phyloP scores from a whole-genome alignment of 2,113 vertebrate species.

The Dunckerocampus dactyliophorus region DNA sequence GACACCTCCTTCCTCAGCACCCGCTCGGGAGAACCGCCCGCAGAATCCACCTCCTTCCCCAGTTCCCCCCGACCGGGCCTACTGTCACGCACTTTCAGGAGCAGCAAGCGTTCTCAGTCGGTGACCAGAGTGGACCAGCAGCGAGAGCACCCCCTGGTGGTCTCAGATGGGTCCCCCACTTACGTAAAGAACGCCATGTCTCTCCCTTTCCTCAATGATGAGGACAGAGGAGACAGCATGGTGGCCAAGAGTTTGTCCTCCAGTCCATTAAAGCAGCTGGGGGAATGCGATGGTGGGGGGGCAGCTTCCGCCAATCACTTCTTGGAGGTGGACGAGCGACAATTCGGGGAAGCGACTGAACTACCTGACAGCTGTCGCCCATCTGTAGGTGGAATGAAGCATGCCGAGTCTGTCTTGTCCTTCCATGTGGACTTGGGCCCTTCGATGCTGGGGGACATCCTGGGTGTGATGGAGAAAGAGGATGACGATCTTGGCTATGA shows the following conservation, averaged over 20 bases:
- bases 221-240: conserved; percentile 62
- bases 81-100: conserved; percentile 89
- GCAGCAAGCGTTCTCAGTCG: conserved; percentile 93
- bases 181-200: conserved; percentile 96
- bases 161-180: conserved; percentile 79
- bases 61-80: conserved; percentile 80
- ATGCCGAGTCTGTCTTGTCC: conserved; percentile 93
- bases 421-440: conserved; percentile 97
- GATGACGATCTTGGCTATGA: conserved; percentile 77
- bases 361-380: conserved; percentile 75
- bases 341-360: conserved; percentile 88
- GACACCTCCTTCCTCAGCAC: conserved; percentile 96
- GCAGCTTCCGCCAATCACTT: conserved; percentile 56
- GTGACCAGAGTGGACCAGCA: conserved; percentile 86
- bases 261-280: conserved; percentile 78
- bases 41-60: conserved; percentile 57
- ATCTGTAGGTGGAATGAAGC: conserved; percentile 81
- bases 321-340: conserved; percentile 77
- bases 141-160: conserved; percentile 69
- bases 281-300: conserved; percentile 56
- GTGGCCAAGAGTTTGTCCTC: conserved; percentile 85
- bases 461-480: conserved; percentile 94
- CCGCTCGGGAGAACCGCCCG: conserved; percentile 79
- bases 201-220: conserved; percentile 88
- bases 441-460: conserved; percentile 93